Base-by-base conservation (phyloP, 2,797 vertebrate genomes). In the Petrocephalus schoutedeni region DNA sequence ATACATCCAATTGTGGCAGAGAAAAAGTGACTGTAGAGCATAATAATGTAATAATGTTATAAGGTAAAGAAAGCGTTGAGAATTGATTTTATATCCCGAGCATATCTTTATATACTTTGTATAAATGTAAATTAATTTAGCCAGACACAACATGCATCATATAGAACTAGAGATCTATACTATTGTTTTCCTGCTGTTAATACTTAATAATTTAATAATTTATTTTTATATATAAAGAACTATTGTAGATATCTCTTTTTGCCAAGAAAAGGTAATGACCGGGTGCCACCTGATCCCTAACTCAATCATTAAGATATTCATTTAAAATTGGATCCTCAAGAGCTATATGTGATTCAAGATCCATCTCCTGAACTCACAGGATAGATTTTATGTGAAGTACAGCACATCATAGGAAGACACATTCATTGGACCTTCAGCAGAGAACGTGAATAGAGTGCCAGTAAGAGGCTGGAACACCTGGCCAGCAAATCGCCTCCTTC, bases 401-500 rank as follows among this genome's bases (percentile, higher is more conserved):
- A 23, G 51, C 9, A 56, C 45, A 84, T 23, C 82, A 45, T 12
- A 41, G 71, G 67, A 4, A 53, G 19, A 23, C 80, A 21, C 80
- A 83, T 53, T 49, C 45, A 83, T 83, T 49, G 67, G 41, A 10
- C 49, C n/a, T 23, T 51, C 41, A 83, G 80, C 19, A 23, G 80
- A 83, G 49, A 74, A 41, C 9, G 21, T 10, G n/a, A 83, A 23
- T 14, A 54, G 3, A 23, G 19, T 21, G 45, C 9, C 45, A 83
- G 67, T 80, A 57, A 82, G 41, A 53, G 21, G 14, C 41, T 57
- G 49, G 57, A 64, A 88, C 56, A 64, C 58, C 87, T 88, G 80
- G 80, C 53, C 84, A 57, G 54, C 3, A 2, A n/a, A 85, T 58
- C 56, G 16, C 23, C n/a, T 58, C 83, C 53, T 85, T 56, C 83